Evolutionary conservation across 2,888 invertebrate genomes (phyloP).

Genomic region (Mythimna loreyi): DNA sequence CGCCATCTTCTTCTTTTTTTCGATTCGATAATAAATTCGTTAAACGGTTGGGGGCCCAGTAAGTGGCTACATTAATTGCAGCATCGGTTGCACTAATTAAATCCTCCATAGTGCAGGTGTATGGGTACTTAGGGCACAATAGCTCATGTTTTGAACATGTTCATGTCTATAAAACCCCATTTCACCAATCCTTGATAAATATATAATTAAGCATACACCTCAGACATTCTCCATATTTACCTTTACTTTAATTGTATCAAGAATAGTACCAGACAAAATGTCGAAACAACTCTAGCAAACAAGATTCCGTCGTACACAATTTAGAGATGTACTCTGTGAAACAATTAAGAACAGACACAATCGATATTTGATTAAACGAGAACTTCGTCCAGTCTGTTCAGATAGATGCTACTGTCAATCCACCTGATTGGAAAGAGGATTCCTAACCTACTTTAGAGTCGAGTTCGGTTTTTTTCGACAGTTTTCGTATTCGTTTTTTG

Average conservation of each 20-base stretch:
- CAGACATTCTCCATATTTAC: no score
- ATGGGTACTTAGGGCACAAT: no score
- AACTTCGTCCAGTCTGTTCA: conserved; percentile 25
- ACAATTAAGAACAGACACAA: conserved; percentile 55
- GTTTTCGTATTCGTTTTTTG: neutral
- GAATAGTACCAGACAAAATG: neutral
- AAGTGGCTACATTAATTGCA: no score
- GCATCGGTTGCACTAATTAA: no score
- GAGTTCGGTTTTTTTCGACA: conserved; percentile 23
- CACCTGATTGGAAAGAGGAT: conserved; percentile 48
- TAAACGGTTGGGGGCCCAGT: no score
- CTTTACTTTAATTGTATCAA: neutral
- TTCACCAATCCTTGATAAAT: no score
- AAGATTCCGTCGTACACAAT: conserved; percentile 16
- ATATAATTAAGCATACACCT: no score
- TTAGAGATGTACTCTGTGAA: conserved; percentile 29
- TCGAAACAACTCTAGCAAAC: neutral
- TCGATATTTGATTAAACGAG: conserved; percentile 58
- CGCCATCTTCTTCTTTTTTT: no score
- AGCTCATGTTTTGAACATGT: no score
- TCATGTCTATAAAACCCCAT: no score
- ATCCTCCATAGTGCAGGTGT: no score
- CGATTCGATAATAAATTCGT: no score
- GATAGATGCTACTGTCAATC: conserved; percentile 50
- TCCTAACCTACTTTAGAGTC: conserved; percentile 49